Conservation (phyloP, 2,113 vertebrate species). For the Melanostigma gelatinosum region DNA sequence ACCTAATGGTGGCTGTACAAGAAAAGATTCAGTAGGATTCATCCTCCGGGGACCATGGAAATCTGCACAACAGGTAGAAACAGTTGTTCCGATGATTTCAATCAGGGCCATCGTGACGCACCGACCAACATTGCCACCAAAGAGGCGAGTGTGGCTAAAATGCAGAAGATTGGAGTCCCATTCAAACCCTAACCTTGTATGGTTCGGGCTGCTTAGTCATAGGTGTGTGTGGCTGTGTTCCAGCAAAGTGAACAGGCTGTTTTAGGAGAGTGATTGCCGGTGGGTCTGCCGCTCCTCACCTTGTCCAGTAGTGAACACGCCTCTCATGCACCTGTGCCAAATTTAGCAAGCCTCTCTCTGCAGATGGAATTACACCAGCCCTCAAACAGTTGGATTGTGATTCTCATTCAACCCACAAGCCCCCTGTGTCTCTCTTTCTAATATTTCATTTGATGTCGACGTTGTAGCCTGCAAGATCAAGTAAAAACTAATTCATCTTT, state of each 20-base stretch:
- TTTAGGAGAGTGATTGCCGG: conserved; percentile 47
- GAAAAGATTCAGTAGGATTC: background rate
- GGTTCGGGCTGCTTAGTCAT: conserved; percentile 45
- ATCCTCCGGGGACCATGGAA: background rate
- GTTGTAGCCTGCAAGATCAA: conserved; percentile 13
- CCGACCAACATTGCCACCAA: background rate
- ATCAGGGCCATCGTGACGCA: background rate
- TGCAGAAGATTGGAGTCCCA: background rate
- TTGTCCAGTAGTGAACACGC: conserved; percentile 22
- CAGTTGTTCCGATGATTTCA: background rate
- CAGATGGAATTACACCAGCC: conserved; percentile 44
- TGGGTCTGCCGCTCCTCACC: conserved; percentile 48
- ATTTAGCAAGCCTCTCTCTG: conserved; percentile 51
- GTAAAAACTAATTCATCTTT: conserved; percentile 29
- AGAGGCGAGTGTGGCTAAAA: background rate
- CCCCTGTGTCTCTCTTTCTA: background rate
- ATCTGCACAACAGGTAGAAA: background rate
- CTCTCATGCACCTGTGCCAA: conserved; percentile 42
- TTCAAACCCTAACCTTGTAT: conserved; percentile 33
- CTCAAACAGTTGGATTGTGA: conserved; percentile 34
- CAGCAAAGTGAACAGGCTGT: conserved; percentile 47
- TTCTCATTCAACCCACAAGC: conserved; percentile 19
- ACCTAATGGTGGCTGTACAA: background rate
- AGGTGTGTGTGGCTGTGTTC: conserved; percentile 24
- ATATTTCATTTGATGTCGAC: conserved; percentile 30